A percentile compares a stretch with the other conserved stretches of the same genome.
Conservation (phyloP, 2,888 invertebrate species). For the Dorcus parallelipipedus region DNA sequence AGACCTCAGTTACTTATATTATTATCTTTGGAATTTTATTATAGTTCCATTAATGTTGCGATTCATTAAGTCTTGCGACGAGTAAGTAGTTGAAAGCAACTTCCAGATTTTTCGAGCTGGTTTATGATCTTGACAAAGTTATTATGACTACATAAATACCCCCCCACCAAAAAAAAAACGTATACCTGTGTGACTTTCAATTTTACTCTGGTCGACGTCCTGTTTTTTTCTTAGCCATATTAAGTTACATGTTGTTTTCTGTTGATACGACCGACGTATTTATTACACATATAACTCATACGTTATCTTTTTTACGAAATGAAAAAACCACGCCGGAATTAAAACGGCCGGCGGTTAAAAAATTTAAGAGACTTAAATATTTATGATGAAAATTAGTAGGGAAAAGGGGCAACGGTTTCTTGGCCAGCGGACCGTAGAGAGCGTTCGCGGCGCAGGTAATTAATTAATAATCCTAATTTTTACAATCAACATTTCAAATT, state of each 20-base stretch:
- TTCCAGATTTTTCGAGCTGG: conserved; percentile 45
- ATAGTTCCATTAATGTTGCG: too few species aligned
- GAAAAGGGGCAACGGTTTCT: too few species aligned
- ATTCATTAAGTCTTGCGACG: background rate
- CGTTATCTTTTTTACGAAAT: conserved; percentile 10
- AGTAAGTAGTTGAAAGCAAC: conserved; percentile 25
- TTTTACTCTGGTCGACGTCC: conserved; percentile 1
- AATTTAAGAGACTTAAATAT: too few species aligned
- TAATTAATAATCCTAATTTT: too few species aligned
- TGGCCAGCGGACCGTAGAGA: too few species aligned
- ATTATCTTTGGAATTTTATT: too few species aligned
- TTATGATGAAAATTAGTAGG: too few species aligned
- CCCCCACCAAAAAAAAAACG: conserved; percentile 28
- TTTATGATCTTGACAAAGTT: conserved; percentile 48
- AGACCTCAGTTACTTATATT: too few species aligned
- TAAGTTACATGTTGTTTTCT: conserved; percentile 29
- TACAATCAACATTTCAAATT: too few species aligned
- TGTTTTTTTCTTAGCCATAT: conserved; percentile 25
- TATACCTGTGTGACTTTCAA: conserved; percentile 29
- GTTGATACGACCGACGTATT: conserved; percentile 31
- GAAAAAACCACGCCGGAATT: too few species aligned
- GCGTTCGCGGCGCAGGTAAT: too few species aligned
- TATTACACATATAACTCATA: conserved; percentile 27
- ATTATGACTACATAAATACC: conserved; percentile 49
- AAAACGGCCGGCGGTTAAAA: too few species aligned